phyloP scores from a whole-genome alignment of 2,113 vertebrate genomes.

The Etheostoma cragini region DNA sequence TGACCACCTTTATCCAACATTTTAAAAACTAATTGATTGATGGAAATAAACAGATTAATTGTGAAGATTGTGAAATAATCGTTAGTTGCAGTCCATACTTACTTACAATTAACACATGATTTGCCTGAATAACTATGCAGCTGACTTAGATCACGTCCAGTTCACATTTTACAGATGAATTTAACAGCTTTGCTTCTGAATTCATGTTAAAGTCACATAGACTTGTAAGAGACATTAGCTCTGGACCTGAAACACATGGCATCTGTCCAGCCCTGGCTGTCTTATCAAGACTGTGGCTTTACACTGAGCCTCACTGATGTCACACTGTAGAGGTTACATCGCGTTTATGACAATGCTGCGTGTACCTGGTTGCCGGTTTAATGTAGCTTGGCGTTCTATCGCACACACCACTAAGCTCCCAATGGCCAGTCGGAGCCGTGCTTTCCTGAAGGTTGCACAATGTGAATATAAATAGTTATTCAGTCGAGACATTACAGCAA shows the following conservation, averaged over 20 bases:
- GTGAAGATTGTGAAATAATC: no score
- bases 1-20: no score
- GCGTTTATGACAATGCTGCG: conserved; percentile 56
- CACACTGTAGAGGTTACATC: conserved; percentile 42
- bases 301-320: conserved; percentile 30
- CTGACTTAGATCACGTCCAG: not conserved
- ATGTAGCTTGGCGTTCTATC: conserved; percentile 60
- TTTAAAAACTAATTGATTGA: no score
- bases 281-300: conserved; percentile 31
- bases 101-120: not conserved
- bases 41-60: no score
- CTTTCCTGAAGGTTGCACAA: conserved; percentile 64
- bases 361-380: conserved; percentile 68
- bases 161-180: not conserved
- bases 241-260: conserved; percentile 27
- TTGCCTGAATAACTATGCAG: not conserved
- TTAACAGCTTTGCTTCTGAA: not conserved
- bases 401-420: conserved; percentile 67
- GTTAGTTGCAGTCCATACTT: no score
- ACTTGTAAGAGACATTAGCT: conserved; percentile 24
- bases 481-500: conserved; percentile 34
- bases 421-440: conserved; percentile 45
- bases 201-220: not conserved
- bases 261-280: conserved; percentile 18
- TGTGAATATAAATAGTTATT: conserved; percentile 64